phyloP scores from a whole-genome alignment of 2,113 vertebrate species.

The Pycnonotus jocosus region DNA sequence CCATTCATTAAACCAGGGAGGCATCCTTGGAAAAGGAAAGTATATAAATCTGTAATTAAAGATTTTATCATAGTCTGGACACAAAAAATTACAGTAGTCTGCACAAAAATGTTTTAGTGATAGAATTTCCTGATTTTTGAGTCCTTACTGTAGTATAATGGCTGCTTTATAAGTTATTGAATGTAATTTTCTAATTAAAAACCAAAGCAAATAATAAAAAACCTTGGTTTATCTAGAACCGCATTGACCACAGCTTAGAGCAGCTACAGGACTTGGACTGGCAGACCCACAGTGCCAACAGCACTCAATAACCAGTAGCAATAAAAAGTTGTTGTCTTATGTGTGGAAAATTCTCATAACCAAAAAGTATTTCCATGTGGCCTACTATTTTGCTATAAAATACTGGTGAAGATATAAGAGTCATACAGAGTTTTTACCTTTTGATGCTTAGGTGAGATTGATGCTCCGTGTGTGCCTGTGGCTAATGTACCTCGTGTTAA shows the following conservation, averaged over 20 bases:
- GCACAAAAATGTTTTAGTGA: not conserved
- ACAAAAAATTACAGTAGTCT: not conserved
- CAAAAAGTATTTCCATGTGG: not conserved
- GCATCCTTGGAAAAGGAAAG: not conserved
- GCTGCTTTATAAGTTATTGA: not conserved
- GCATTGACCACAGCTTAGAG: not conserved
- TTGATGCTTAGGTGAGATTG: not conserved
- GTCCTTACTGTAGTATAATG: not conserved
- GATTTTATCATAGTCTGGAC: not conserved
- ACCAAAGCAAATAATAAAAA: not conserved
- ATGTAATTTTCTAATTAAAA: slow-evolving; percentile 5
- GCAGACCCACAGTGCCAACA: not conserved
- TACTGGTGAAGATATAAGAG: not conserved
- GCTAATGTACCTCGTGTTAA: not conserved
- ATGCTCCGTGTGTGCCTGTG: not conserved
- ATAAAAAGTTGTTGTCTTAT: not conserved
- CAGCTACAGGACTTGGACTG: not conserved
- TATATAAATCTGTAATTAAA: slow-evolving; percentile 15
- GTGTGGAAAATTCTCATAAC: not conserved
- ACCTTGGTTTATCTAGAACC: not conserved
- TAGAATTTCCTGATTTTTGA: not conserved
- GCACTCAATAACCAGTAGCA: not conserved
- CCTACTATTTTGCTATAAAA: not conserved
- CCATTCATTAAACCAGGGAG: not conserved
- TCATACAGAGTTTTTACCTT: not conserved